Evolutionary conservation across 1,140 invertebrate species (phyloP), one percentile per base, ranked within the genome.

Genomic region (Drosophila paulistorum): DNA sequence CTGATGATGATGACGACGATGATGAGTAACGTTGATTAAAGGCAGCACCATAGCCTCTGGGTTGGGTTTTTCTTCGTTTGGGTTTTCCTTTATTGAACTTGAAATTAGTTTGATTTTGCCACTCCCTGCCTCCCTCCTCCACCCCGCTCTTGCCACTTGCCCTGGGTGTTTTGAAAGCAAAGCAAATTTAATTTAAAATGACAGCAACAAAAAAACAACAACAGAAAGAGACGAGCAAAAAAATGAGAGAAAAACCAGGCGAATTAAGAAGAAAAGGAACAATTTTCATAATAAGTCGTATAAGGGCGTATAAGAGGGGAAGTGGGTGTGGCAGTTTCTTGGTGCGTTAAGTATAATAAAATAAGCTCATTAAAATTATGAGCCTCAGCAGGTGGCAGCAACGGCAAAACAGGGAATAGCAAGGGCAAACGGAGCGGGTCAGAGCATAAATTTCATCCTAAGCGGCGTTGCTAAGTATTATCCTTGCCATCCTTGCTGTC

Each of bases 281-380:
- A 69, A 79, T 81, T 85, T 81, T 65, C 73, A 75, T 77, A 80
- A 85, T 75, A 75, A 74, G 75, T 77, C 59, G 60, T 60, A 14
- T 61, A 5, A 11, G 30, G 64, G 51, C 35, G 1, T 17, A 17
- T 17, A 17, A 17, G 17, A 37, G 61, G 60, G 63, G 7, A 17
- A 17, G 33, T 20, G 35, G 35, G 35, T 37, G 35, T 30, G 41
- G 26, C 71, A 33, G 54, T 66, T 64, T 42, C 73, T 59, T 62
- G 71, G 68, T 72, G 82, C 79, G 83, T 76, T 87, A 87, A 82
- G 76, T 77, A 79, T 89, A 87, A 89, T 87, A 82, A 87, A 87
- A 87, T 87, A 83, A 87, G 83, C 83, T 89, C 83, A 87, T 87
- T 87, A 89, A 87, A 89, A 89, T 80, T 77, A 89, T 87, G 80